These are phyloP conservation scores for Cyprinodon diabolis DNA, from an alignment of 2,797 vertebrate species.

Conservation along the genomic window DNA sequence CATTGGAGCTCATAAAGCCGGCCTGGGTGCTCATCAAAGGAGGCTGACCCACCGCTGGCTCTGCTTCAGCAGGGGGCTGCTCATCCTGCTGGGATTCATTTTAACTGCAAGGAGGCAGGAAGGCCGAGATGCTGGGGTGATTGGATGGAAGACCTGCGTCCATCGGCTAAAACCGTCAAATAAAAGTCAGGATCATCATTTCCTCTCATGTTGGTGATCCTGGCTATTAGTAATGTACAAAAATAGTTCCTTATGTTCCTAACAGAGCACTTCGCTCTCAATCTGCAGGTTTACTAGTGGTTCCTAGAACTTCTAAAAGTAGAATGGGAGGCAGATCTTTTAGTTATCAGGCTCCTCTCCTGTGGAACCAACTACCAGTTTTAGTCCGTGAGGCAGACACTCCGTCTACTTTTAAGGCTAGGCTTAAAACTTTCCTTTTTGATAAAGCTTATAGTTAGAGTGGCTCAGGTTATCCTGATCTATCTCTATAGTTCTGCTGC, in stretches of 20 bases:
- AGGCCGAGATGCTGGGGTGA: conserved; percentile 1
- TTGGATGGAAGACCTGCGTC: background rate
- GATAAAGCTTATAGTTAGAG: too few species aligned
- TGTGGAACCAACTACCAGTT: too few species aligned
- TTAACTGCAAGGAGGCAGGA: background rate
- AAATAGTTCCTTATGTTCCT: background rate
- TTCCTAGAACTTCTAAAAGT: too few species aligned
- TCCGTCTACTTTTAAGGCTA: too few species aligned
- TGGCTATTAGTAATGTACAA: background rate
- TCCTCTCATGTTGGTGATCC: background rate
- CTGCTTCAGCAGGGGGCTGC: conserved; percentile 23
- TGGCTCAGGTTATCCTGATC: too few species aligned
- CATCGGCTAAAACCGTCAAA: background rate
- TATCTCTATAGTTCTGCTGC: too few species aligned
- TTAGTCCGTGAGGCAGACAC: too few species aligned
- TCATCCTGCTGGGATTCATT: conserved; percentile 4
- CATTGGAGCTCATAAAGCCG: conserved; percentile 39
- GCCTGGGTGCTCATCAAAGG: conserved; percentile 31
- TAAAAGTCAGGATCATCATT: background rate
- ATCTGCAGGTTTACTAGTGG: too few species aligned
- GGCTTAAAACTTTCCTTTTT: too few species aligned
- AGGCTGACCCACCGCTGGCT: conserved; percentile 28
- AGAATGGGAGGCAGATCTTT: too few species aligned
- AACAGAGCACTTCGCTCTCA: too few species aligned
- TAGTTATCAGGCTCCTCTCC: too few species aligned